These are phyloP conservation scores for Esperia sulphurella DNA, from an alignment of 2,888 invertebrate species.

Conservation along the genomic window DNA sequence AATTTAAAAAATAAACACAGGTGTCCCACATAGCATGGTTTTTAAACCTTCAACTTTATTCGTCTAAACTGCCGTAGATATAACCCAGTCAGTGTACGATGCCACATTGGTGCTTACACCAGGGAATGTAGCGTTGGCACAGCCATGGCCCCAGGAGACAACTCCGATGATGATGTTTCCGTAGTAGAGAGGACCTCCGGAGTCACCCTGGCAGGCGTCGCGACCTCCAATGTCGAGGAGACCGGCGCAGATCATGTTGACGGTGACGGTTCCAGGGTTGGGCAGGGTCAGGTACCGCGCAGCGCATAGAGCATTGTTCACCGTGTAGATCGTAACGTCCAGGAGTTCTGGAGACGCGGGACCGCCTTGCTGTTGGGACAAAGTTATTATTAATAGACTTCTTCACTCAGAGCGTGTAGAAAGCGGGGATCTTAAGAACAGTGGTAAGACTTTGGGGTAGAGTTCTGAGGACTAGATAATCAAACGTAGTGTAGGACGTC, in stretches of 20 bases:
- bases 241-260: slow-evolving; percentile 44
- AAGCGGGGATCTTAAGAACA: neutral
- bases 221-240: slow-evolving; percentile 23
- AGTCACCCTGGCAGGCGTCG: slow-evolving; percentile 36
- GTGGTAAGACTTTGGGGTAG: neutral
- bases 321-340: slow-evolving; percentile 40
- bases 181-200: slow-evolving; percentile 68
- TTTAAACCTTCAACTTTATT: too few relatives aligned
- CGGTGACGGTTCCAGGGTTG: slow-evolving; percentile 21
- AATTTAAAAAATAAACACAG: neutral
- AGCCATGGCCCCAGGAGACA: slow-evolving; percentile 70
- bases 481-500: neutral
- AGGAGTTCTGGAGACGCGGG: slow-evolving; percentile 26
- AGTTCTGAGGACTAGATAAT: neutral
- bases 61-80: slow-evolving; percentile 9
- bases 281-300: slow-evolving; percentile 30
- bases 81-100: slow-evolving; percentile 44
- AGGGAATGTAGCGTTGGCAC: slow-evolving; percentile 60
- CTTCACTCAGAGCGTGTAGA: slow-evolving; percentile 24
- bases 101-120: slow-evolving; percentile 65
- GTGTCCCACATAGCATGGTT: too few relatives aligned
- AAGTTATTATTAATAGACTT: neutral
- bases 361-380: slow-evolving; percentile 27
- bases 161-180: slow-evolving; percentile 54
- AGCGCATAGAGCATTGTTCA: slow-evolving; percentile 39